Evolutionary conservation across 2,113 vertebrate species (phyloP).

Genomic region (Mirza zaza): DNA sequence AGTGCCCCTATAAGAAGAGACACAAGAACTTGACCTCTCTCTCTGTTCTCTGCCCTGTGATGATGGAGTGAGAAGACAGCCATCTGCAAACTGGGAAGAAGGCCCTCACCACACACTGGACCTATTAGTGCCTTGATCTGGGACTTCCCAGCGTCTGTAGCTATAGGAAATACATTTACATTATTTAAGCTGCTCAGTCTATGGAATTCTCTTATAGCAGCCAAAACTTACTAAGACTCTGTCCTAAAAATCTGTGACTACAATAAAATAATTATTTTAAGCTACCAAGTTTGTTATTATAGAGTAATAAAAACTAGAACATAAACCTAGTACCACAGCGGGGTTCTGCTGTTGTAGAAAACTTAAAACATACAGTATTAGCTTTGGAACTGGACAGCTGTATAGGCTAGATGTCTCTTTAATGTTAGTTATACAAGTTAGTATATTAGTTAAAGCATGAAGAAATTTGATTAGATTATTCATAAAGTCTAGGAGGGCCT

Average conservation of each 20-base stretch:
- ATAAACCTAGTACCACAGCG: not conserved
- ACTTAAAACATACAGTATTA: not conserved
- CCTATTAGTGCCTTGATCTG: not conserved
- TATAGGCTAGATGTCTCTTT: not conserved
- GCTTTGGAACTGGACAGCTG: not conserved
- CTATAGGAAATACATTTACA: not conserved
- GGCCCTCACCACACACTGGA: not conserved
- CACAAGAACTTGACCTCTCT: not conserved
- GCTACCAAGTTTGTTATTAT: not conserved
- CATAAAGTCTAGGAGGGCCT: not conserved
- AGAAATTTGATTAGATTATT: constrained; percentile 11
- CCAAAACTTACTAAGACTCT: not conserved
- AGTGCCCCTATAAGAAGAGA: not conserved
- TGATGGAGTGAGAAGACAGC: not conserved
- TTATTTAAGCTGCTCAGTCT: not conserved
- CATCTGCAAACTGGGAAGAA: not conserved
- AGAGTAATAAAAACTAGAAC: not conserved
- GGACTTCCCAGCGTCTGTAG: not conserved
- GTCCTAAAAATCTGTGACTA: not conserved
- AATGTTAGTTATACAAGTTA: not conserved
- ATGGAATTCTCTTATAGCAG: not conserved
- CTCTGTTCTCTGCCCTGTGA: not conserved
- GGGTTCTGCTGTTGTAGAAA: not conserved
- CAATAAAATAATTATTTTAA: constrained; percentile 8
- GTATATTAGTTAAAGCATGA: not conserved